Percentiles rank a stretch among this genome's conserved stretches.
Evolutionary conservation across 2,888 invertebrate genomes (phyloP).

Genomic region (Leptinotarsa juncta): DNA sequence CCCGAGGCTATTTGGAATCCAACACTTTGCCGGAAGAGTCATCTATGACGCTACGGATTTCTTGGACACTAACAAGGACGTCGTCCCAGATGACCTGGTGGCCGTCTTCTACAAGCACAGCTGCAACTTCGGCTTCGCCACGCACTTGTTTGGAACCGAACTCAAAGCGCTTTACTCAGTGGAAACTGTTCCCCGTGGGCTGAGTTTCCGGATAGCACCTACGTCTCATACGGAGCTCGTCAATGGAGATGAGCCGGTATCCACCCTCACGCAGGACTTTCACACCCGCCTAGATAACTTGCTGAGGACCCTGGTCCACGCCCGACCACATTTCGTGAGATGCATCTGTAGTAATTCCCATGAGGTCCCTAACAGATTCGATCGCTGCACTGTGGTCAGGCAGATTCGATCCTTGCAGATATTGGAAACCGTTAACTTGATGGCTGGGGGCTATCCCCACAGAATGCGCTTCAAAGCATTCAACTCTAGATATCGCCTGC

Average conservation of each 20-base stretch:
- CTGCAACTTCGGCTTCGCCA: conserved; percentile 97
- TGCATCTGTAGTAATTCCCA: conserved; percentile 89
- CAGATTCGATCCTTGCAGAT: conserved; percentile 89
- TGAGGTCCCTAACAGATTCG: conserved; percentile 86
- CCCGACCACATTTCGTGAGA: conserved; percentile 93
- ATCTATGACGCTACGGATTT: conserved; percentile 91
- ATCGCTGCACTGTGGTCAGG: conserved; percentile 83
- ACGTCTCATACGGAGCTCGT: conserved; percentile 86
- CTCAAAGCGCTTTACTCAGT: conserved; percentile 83
- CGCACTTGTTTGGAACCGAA: conserved; percentile 94
- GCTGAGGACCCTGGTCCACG: conserved; percentile 90
- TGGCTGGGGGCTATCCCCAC: conserved; percentile 96
- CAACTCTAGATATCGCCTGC: conserved; percentile 84
- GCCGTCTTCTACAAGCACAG: conserved; percentile 92
- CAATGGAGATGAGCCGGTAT: conserved; percentile 87
- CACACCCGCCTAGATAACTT: conserved; percentile 93
- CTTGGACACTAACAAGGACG: conserved; percentile 91
- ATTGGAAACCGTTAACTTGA: conserved; percentile 93
- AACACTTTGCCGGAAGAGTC: conserved; percentile 89
- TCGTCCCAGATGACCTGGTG: conserved; percentile 91
- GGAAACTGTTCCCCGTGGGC: conserved; percentile 80
- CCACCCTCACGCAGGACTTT: conserved; percentile 94
- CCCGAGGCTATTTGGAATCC: conserved; percentile 87
- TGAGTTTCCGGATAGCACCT: conserved; percentile 89
- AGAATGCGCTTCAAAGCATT: conserved; percentile 95